phyloP scores from a whole-genome alignment of 2,797 vertebrate genomes.

The Furcifer pardalis region DNA sequence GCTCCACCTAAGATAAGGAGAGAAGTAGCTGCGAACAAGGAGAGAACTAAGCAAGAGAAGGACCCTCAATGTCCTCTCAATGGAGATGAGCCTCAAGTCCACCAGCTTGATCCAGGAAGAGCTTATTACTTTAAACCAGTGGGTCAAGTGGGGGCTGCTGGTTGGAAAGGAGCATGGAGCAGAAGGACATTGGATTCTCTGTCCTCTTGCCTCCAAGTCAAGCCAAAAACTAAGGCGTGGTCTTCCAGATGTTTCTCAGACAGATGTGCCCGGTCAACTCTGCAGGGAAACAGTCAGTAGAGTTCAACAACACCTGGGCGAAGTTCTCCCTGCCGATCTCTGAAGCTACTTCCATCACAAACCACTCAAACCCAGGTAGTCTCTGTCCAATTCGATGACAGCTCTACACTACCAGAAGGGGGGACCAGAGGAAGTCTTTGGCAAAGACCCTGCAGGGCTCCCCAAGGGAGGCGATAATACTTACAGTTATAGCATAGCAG shows the following conservation, averaged over 20 bases:
- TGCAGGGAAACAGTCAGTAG: neutral
- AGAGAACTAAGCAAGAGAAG: too few relatives aligned
- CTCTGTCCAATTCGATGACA: neutral
- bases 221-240: neutral
- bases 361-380: neutral
- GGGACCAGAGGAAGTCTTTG: neutral
- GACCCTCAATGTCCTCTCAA: too few relatives aligned
- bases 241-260: neutral
- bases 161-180: too few relatives aligned
- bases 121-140: too few relatives aligned
- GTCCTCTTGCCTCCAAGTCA: neutral
- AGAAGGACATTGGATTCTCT: neutral
- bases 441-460: neutral
- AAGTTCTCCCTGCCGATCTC: too few relatives aligned
- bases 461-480: conserved; percentile 61
- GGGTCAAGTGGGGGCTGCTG: too few relatives aligned
- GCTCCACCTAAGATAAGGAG: too few relatives aligned
- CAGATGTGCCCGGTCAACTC: neutral
- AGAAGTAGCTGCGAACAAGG: too few relatives aligned
- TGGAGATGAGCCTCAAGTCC: too few relatives aligned
- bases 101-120: too few relatives aligned
- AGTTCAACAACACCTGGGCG: neutral
- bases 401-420: too few relatives aligned
- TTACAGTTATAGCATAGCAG: conserved; percentile 98
- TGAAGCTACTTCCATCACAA: neutral